Base-by-base conservation (phyloP, 2,797 vertebrate species). In the Poeciliopsis paucimaculata region DNA sequence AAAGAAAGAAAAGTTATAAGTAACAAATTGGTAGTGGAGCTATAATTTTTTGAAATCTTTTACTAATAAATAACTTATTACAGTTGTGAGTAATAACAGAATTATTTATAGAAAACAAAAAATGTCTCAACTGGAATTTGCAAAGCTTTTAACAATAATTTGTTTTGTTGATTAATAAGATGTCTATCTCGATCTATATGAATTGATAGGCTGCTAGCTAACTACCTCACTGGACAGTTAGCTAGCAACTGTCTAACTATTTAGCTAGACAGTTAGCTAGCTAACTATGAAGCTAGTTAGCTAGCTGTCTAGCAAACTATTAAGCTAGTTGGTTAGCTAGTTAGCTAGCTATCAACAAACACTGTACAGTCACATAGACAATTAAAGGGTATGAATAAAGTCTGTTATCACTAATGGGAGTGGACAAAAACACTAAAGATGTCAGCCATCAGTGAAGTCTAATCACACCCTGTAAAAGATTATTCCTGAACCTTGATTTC, bases 401-500 rank as follows among this genome's bases (percentile, higher is more conserved):
- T 20, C 36, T 68, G 20, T 66, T 26, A 26, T 57, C n/a, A 28
- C 26, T 28, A 1, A 28, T 28, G 53, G 64, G 36, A 20, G 9
- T 11, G 41, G 36, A 68, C 7, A 66, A 39, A 66, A 41, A 70
- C 39, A 5, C 7, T 45, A 43, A 70, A 70, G 39, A 41, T 0
- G 28, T 53, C 28, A 70, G 23, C 7, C 39, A 39, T 41, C 8
- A 51, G 41, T 15, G 72, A 4, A 31, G 43, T 47, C n/a, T 75
- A 36, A 39, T 57, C 28, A 41, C 23, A 76, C 36, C 9, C 47
- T 64, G 31, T 75, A 4, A 20, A 75, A 60, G 76, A 49, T 18
- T 8, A 1, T 12, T 53, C 23, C 41, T 49, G 79, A 12, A 99
- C 98, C 97, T 99, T 99, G 90, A 99, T 99, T 90, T 99, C 96